phyloP scores from a whole-genome alignment of 2,113 vertebrate species.

The Siniperca knerii region DNA sequence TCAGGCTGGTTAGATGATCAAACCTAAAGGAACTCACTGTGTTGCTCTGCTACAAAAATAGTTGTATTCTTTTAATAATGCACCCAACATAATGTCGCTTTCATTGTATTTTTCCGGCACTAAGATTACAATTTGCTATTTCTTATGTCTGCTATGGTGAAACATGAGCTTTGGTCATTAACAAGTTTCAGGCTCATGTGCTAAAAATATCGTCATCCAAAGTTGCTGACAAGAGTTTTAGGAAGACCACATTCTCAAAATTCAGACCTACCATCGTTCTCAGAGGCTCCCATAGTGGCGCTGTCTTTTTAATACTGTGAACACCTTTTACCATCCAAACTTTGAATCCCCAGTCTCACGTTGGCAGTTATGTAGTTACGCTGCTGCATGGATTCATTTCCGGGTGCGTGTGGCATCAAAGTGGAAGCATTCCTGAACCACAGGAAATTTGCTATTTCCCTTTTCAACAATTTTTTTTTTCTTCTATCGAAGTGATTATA shows the following conservation, averaged over 20 bases:
- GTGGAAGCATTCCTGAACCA: slow-evolving; percentile 19
- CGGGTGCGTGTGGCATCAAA: slow-evolving; percentile 20
- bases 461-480: neutral
- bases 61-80: neutral
- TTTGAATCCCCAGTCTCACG: neutral
- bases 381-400: slow-evolving; percentile 28
- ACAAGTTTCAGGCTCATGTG: neutral
- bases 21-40: neutral
- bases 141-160: neutral
- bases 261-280: neutral
- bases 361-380: neutral
- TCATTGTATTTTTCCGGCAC: neutral
- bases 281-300: neutral
- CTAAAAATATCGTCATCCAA: neutral
- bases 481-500: neutral
- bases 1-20: neutral
- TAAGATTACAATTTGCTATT: neutral
- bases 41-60: neutral
- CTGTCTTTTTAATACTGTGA: neutral
- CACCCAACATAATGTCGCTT: neutral
- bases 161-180: neutral
- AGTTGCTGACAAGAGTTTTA: slow-evolving; percentile 10
- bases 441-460: slow-evolving; percentile 51
- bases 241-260: neutral
- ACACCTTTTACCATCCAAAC: neutral